Base-by-base conservation (phyloP, 2,888 invertebrate genomes). In the Ectemnius lituratus region DNA sequence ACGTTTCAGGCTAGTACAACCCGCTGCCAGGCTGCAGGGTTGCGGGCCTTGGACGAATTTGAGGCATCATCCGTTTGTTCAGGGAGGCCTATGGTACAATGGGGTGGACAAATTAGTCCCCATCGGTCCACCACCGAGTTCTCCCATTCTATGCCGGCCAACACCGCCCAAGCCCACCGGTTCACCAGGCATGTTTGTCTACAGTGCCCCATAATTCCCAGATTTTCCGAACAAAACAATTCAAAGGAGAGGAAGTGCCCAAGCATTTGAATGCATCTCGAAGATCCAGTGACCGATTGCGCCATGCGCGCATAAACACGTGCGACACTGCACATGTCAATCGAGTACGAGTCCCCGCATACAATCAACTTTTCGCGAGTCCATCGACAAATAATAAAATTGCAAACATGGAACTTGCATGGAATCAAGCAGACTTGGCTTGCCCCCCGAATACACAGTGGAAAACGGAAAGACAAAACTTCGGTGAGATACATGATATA, bases 361-460 rank as follows among this genome's bases (percentile, higher is more conserved):
- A 47, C 56, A 46, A 13, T 70, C 52, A 27, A 27, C 0, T n/a
- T 13, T 49, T 37, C 37, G 57, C 47, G 16, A 16, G 14, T 47
- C 28, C 47, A 60, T n/a, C n/a, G 13, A 4, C 45, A n/a, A 11
- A 2, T 23, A 60, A 67, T 56, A 58, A 23, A 67, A 46, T 45
- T 14, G 56, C 60, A 5, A 63, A n/a, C 58, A 89, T 89, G 89
- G 82, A 88, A 60, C 74, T 78, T 20, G 63, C 84, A 27, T 90
- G 90, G 90, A 90, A 90, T 80, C 78, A 82, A 61, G 62, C 81
- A 2, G 57, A 84, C 61, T 78, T 90, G 46, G 84, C 86, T 58
- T 85, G 83, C 20, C 90, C 90, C 14, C 87, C 89, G 1, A 85
- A 82, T 18, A 73, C 78, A 37, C 82, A 80, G 16, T 90, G 86